phyloP scores from a whole-genome alignment of 2,888 invertebrate genomes.

The Cephus sareptanus region DNA sequence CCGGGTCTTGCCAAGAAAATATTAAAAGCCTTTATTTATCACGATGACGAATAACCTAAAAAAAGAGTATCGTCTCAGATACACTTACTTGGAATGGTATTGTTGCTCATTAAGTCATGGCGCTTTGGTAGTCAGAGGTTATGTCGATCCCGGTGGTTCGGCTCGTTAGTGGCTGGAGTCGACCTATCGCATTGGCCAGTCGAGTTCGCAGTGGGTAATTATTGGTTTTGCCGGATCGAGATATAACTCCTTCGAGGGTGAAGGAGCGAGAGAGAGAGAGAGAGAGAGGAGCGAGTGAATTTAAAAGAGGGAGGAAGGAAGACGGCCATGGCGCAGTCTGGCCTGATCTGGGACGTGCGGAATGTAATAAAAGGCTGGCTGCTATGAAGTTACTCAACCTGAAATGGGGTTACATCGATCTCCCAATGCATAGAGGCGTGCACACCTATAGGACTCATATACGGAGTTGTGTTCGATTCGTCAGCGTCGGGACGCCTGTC shows the following conservation, averaged over 20 bases:
- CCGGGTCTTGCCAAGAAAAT: not conserved
- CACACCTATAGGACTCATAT: not conserved
- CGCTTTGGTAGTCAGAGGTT: not conserved
- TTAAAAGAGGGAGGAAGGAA: not conserved
- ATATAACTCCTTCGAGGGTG: not conserved
- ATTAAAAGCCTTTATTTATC: not conserved
- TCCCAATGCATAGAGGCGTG: constrained; percentile 28
- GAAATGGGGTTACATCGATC: constrained; percentile 42
- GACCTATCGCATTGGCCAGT: constrained; percentile 2
- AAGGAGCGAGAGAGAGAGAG: not conserved
- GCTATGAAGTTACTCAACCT: constrained; percentile 34
- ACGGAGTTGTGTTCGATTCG: not conserved
- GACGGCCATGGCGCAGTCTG: not conserved
- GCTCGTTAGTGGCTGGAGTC: not conserved
- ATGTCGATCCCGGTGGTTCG: not conserved
- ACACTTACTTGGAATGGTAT: not conserved
- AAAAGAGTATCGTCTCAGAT: not conserved
- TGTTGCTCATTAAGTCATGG: not conserved
- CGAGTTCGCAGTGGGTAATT: not conserved
- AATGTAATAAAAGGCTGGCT: constrained; percentile 36
- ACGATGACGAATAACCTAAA: not conserved
- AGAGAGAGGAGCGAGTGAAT: not conserved
- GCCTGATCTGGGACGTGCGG: constrained; percentile 33
- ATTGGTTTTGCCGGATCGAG: constrained; percentile 1
- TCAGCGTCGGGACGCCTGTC: not conserved